Base-by-base conservation (phyloP, 2,113 vertebrate species). In the Brachyistius frenatus region DNA sequence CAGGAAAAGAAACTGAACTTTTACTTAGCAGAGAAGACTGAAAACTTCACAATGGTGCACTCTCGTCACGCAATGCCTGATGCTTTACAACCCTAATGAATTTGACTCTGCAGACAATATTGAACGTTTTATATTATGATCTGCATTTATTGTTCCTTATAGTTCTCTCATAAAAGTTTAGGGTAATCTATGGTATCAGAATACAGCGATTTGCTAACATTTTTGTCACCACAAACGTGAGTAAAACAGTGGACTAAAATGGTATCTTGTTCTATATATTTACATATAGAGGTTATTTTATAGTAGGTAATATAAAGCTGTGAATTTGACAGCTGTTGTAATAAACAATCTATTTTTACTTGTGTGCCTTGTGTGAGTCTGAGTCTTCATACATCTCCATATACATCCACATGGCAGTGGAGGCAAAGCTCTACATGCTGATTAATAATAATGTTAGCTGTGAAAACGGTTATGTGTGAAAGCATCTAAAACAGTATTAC, bases 321-420 rank as follows among this genome's bases (percentile, higher is more conserved):
- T 91, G 79, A 78, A 84, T 84, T 84, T 76, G 54, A 68, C 6
- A 54, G 52, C 62, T 58, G 67, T 86, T 70, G 23, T 47, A 86
- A 80, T 89, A 82, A 90, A 91, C 37, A 41, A 7, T 63, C 52
- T 86, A 85, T 89, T 82, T 90, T 71, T 67, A 87, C 35, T 9
- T 37, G 47, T 66, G 56, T 69, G 37, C 1, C 15, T 44, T 37
- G 2, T 73, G 61, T 81, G 54, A 64, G 2, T 60, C 15, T 73
- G 23, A 50, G 33, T 46, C 3, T 41, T 6, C 32, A 52, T 39
- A 11, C 54, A 71, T 41, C 3, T 8, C 5, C 23, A 64, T 23
- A 64, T 23, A 5, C 30, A n/a, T 44, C 41, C 41, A 41, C 23
- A 23, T 23, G 23, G 23, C 23, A 23, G 23, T 23, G 23, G 23